These are phyloP conservation scores for Drosophila austrosaltans DNA, from an alignment of 2,888 invertebrate species.

Conservation along the genomic window DNA sequence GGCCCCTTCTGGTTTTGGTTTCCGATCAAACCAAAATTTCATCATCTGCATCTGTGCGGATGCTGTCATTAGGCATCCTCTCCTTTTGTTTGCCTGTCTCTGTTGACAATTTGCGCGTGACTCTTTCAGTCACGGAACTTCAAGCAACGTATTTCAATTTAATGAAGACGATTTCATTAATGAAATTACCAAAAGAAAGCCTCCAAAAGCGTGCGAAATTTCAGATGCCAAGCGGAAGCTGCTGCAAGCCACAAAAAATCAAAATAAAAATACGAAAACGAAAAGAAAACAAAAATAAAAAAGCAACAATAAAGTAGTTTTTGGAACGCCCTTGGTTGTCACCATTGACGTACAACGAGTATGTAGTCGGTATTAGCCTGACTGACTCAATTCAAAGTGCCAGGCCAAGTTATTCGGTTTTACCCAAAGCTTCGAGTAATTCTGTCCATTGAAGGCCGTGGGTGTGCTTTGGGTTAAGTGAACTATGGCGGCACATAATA, in stretches of 20 bases:
- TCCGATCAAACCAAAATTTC: background rate
- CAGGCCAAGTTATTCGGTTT: slow-evolving; percentile 45
- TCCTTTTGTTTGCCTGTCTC: slow-evolving; percentile 15
- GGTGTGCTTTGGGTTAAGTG: slow-evolving; percentile 57
- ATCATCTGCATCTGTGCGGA: slow-evolving; percentile 37
- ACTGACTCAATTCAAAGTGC: slow-evolving; percentile 56
- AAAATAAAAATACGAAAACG: slow-evolving; percentile 18
- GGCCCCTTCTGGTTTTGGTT: background rate
- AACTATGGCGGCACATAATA: slow-evolving; percentile 43
- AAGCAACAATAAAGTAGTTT: slow-evolving; percentile 15
- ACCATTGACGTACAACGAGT: slow-evolving; percentile 26
- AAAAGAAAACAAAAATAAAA: slow-evolving; percentile 2
- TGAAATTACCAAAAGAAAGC: slow-evolving; percentile 71
- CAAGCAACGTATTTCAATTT: slow-evolving; percentile 62
- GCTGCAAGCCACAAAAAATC: slow-evolving; percentile 12
- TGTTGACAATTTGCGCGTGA: slow-evolving; percentile 36
- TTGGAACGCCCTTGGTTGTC: slow-evolving; percentile 53
- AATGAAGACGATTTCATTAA: slow-evolving; percentile 66
- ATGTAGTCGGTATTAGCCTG: slow-evolving; percentile 37
- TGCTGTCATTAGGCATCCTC: slow-evolving; percentile 34
- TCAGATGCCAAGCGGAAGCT: slow-evolving; percentile 61
- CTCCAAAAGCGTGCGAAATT: slow-evolving; percentile 71
- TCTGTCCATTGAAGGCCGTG: slow-evolving; percentile 58
- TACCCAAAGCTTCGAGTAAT: slow-evolving; percentile 53
- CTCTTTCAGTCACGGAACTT: slow-evolving; percentile 57